Evolutionary conservation across 2,888 invertebrate species (phyloP).

Genomic region (Hydriomena furcata): DNA sequence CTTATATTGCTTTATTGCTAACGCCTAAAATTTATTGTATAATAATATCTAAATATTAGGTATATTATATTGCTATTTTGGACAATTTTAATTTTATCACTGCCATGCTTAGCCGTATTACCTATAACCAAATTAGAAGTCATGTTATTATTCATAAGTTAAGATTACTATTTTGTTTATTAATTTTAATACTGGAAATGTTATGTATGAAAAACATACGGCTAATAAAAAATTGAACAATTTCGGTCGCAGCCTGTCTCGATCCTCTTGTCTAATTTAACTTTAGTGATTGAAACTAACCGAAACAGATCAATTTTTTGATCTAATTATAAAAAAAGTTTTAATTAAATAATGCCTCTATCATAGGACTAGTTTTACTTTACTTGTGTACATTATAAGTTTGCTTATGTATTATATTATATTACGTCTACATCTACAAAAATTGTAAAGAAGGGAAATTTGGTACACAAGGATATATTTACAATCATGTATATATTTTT

Average conservation of each 20-base stretch:
- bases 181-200: slow-evolving; percentile 8
- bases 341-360: background rate
- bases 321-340: background rate
- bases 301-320: slow-evolving; percentile 10
- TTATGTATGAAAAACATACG: background rate
- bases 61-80: slow-evolving; percentile 59
- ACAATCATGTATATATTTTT: slow-evolving; percentile 75
- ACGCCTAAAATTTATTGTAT: slow-evolving; percentile 45
- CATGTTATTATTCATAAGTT: slow-evolving; percentile 2
- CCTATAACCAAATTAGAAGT: slow-evolving; percentile 19
- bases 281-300: background rate
- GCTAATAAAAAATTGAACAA: slow-evolving; percentile 10
- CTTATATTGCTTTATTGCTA: slow-evolving; percentile 37
- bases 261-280: background rate
- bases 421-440: slow-evolving; percentile 66
- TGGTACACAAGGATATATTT: slow-evolving; percentile 75
- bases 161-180: slow-evolving; percentile 2
- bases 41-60: slow-evolving; percentile 29
- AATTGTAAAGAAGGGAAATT: slow-evolving; percentile 82
- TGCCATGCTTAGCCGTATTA: slow-evolving; percentile 39
- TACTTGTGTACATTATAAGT: slow-evolving; percentile 15
- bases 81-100: slow-evolving; percentile 63
- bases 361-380: slow-evolving; percentile 11
- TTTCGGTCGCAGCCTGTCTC: slow-evolving; percentile 18
- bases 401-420: slow-evolving; percentile 18